Evolutionary conservation across 2,797 vertebrate species (phyloP).

Genomic region (Macrochelys suwanniensis): DNA sequence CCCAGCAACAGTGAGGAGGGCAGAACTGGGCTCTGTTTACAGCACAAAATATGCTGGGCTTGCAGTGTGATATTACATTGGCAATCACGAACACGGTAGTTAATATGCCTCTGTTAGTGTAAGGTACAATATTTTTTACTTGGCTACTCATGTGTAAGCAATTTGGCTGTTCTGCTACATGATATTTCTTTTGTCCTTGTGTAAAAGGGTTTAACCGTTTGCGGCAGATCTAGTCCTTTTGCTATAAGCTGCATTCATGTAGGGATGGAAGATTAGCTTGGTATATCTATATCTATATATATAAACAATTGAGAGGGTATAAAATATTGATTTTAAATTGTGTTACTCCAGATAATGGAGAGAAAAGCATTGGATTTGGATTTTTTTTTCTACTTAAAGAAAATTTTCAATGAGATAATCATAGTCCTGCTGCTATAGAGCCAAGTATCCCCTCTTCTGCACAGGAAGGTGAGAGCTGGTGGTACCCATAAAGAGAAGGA

Average conservation of each 20-base stretch:
- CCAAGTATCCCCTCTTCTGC: not conserved
- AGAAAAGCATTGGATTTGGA: not conserved
- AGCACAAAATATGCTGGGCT: not conserved
- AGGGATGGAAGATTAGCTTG: conserved; percentile 24
- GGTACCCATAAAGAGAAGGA: not conserved
- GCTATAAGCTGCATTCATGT: not conserved
- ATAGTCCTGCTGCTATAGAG: not conserved
- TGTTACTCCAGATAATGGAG: not conserved
- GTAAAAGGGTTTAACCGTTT: conserved; percentile 1
- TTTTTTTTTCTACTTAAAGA: not conserved
- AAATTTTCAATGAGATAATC: not conserved
- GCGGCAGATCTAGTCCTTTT: not conserved
- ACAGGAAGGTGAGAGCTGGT: not conserved
- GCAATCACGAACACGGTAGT: not conserved
- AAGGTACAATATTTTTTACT: not conserved
- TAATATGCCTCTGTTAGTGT: not conserved
- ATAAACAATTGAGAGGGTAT: not conserved
- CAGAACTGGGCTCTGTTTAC: not conserved
- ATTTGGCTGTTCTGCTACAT: conserved; percentile 7
- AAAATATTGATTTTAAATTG: not conserved
- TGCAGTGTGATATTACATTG: not conserved
- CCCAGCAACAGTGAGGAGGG: not conserved
- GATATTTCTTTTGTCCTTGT: not conserved
- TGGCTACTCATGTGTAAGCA: not conserved
- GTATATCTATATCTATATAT: too few species aligned